Evolutionary conservation across 2,797 vertebrate genomes (phyloP), one percentile per base, ranked within the genome.

Genomic region (Lepus oiostolus): DNA sequence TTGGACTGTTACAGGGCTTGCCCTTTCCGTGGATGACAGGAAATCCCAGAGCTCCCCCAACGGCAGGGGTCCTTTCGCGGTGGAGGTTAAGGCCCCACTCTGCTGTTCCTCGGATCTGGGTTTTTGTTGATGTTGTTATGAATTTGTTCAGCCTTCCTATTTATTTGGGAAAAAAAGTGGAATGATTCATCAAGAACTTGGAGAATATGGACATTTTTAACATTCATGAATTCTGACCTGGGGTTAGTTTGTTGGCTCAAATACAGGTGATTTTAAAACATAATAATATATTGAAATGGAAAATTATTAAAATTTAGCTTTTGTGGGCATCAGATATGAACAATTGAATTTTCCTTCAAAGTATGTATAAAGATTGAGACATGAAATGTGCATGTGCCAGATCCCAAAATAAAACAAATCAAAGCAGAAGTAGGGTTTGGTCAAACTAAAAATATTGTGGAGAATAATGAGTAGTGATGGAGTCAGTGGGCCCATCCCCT

Each of bases 271-370:
- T 80, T 81, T 85, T 30, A 77, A 89, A 63, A 38, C 26, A 83
- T 11, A 62, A 17, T 1, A 8, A 2, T 35, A 76, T 91, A 86
- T 87, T 72, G 58, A 87, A 94, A 79, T 85, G 52, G 32, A 81
- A 95, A 92, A 70, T 7, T 21, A 60, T 60, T 81, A 21, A 83
- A 80, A 87, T 74, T 91, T 85, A 85, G 38, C 32, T 85, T 93
- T 87, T 30, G 38, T 88, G 79, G 72, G 35, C 50, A 65, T 80
- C 62, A 7, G 85, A 70, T 84, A 67, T 0, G 14, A 93, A 47
- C 85, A 93, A 96, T 86, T 74, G 58, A 70, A n/a, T 86, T 85
- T 89, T n/a, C 42, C 79, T 95, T 88, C 88, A 26, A 60, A 91
- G 81, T 79, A 70, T 68, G 85, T 70, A 52, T 50, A 68, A 70